Evolutionary conservation across 2,888 invertebrate genomes (phyloP), one percentile per base, ranked within the genome.

Genomic region (Willowsia nigromaculata): DNA sequence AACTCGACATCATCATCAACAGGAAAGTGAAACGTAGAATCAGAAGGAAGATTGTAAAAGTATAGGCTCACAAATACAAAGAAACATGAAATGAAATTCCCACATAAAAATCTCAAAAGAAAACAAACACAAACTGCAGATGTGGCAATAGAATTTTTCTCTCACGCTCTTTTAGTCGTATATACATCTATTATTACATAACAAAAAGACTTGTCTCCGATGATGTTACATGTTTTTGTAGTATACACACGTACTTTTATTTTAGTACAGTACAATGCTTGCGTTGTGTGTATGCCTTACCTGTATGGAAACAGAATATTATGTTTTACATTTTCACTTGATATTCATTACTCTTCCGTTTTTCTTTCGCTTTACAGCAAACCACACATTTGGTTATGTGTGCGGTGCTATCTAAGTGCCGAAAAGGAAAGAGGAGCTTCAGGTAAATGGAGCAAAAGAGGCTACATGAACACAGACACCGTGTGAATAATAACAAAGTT

Each of bases 401-500:
- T 74, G 68, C 22, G 74, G 74, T 27, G 30, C 27, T 1, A 71
- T 40, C 25, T 62, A 74, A 74, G 74, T 74, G 40, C 74, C 74
- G 71, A 71, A 71, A 43, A 71, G 43, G 43, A 43, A 47, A 74
- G n/a, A 47, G 15, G 50, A 74, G 27, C n/a, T 74, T 25, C 74
- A 74, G 74, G 74, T 74, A 74, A 74, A 74, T 50, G 74, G 74
- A 74, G 47, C 74, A 74, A 74, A 80, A 65, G 30, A 65, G 59
- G 33, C 62, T 47, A 50, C 47, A 43, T 11, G 1, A 74, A 50
- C 15, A 47, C 40, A 71, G 71, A 71, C 74, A 74, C 47, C 25
- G 74, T 50, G 43, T 74, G 74, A 74, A 74, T 74, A 74, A 74
- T 74, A 74, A 47, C 74, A 74, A 74, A 74, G 74, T 74, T 74